Conservation (phyloP, 2,113 vertebrate genomes). For the Malurus elegans region DNA sequence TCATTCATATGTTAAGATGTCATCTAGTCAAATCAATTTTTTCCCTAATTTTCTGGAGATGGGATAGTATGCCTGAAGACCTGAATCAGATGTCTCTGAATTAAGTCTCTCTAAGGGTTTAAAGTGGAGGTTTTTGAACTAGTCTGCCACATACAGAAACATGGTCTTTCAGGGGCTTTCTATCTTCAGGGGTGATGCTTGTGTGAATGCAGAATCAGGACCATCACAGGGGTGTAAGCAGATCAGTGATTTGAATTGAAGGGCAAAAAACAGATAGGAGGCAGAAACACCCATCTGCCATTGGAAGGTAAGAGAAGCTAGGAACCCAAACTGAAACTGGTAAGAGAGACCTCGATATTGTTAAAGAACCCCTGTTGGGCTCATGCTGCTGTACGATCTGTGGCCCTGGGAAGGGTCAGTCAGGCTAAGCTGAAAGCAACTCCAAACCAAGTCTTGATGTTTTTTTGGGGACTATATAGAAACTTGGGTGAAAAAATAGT, state of each 20-base stretch:
- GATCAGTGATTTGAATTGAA: neutral
- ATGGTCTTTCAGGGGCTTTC: neutral
- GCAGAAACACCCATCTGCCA: neutral
- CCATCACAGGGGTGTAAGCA: neutral
- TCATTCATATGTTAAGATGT: neutral
- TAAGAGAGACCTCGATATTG: neutral
- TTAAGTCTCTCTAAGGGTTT: neutral
- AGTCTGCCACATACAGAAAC: neutral
- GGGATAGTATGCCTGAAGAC: neutral
- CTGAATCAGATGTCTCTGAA: neutral
- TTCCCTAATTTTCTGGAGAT: neutral
- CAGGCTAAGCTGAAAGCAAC: neutral
- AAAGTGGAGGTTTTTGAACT: neutral
- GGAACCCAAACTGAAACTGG: neutral
- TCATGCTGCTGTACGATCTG: neutral
- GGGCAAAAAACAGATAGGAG: neutral
- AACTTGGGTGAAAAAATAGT: neutral
- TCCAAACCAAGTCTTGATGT: neutral
- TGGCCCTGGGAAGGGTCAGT: neutral
- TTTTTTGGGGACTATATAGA: neutral
- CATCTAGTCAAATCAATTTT: neutral
- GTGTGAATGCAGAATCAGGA: neutral
- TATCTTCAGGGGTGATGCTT: neutral
- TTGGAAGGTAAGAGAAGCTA: neutral
- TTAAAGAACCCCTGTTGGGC: fast-evolving